Evolutionary conservation across 2,888 invertebrate species (phyloP), one percentile per base, ranked within the genome.

Genomic region (Gymnoscelis rufifasciata): DNA sequence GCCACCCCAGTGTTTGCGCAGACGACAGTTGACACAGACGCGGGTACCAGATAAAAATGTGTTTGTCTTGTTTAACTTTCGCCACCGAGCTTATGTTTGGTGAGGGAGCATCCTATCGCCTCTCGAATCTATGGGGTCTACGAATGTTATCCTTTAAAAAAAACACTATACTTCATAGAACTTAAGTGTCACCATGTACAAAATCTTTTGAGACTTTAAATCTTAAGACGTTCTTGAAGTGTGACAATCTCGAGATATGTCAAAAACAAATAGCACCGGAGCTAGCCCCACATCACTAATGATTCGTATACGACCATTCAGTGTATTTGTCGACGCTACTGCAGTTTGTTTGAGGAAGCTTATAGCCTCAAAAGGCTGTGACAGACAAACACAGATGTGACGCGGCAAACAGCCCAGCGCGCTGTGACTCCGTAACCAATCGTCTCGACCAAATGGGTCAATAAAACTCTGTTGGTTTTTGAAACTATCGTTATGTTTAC

Each of bases 311-410:
- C 59, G 60, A 67, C 62, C 59, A 64, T 67, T 64, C 60, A 60
- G 62, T 61, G 38, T 78, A 64, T 79, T 78, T 79, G 67, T 66
- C 58, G 54, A 65, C 67, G 73, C 75, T 75, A 75, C 72, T 72
- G 71, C 67, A 68, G 68, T 67, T 67, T 81, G 74, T 78, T 78
- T 79, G 71, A 71, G 65, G 69, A 71, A 74, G 80, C 78, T 78
- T 74, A 77, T 71, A 70, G 69, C 72, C 71, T 80, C 74, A 71
- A 80, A 76, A 79, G 74, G 72, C 76, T 77, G 77, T 75, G 78
- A 79, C 80, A 78, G 75, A 67, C 72, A 80, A 83, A 84, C 83
- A 86, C 84, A 83, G 82, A 82, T 83, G 84, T 72, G 79, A 76
- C 74, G 71, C 71, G 66, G 72, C 79, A 83, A 83, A 86, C 78